Evolutionary conservation across 2,797 vertebrate genomes (phyloP).

Genomic region (Miichthys miiuy): DNA sequence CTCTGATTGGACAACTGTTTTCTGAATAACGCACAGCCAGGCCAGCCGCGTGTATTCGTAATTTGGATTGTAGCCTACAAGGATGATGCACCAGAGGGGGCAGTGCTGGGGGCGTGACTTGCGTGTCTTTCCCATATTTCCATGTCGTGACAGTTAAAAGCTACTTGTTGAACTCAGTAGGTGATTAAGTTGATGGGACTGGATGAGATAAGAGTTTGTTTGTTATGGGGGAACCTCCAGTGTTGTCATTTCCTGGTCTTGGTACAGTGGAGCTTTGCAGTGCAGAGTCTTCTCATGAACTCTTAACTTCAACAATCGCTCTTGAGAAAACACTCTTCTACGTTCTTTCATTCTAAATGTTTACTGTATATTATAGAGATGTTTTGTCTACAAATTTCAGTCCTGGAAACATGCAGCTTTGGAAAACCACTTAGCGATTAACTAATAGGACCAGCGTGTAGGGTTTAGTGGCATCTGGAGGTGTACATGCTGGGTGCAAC

Average conservation of each 20-base stretch:
- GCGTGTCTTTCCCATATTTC: neutral
- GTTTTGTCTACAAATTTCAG: too few species aligned
- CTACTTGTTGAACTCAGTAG: too few species aligned
- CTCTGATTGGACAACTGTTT: too few species aligned
- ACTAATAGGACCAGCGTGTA: too few species aligned
- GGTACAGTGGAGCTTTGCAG: neutral
- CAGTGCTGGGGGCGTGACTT: too few species aligned
- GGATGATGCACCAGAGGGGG: too few species aligned
- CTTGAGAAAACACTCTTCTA: neutral
- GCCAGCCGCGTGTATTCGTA: too few species aligned
- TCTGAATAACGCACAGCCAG: too few species aligned
- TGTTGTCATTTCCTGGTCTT: constrained; percentile 1
- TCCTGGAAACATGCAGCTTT: neutral
- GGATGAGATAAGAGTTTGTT: neutral
- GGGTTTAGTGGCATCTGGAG: too few species aligned
- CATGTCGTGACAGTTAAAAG: neutral
- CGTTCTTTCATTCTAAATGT: neutral
- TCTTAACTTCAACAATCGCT: neutral
- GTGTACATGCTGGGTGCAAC: too few species aligned
- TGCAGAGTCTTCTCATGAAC: neutral
- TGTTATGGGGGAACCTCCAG: neutral
- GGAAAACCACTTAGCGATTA: neutral
- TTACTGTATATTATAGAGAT: neutral
- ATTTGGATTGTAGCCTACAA: too few species aligned
- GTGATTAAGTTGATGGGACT: neutral